Base-by-base conservation (phyloP, 2,113 vertebrate genomes). In the Entomyzon cyanotis region DNA sequence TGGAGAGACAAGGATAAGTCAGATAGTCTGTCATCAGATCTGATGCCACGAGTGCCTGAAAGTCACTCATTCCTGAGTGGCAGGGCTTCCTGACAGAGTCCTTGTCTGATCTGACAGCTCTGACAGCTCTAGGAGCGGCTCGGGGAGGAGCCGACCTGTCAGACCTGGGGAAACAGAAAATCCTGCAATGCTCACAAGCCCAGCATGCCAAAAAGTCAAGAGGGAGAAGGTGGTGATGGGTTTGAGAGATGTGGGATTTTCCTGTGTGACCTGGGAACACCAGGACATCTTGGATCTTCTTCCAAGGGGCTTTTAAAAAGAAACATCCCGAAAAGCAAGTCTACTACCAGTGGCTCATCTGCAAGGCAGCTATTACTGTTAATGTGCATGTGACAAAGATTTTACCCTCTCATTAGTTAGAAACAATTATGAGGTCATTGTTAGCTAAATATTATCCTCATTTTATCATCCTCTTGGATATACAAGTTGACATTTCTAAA, bases 391-490 rank as follows among this genome's bases (percentile, higher is more conserved):
- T 73, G 67, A 90, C 75, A 88, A 87, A 83, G 68, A 78, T 78
- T 84, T 86, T 81, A 86, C 35, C 11, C 12, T 94, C 52, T 87
- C 27, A 9, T 95, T 94, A 84, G 18, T 22, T 77, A 82, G 52
- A 33, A 84, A 67, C 68, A 56, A 58, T 71, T 89, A 90, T 67
- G 27, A 44, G 86, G 76, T 80, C 76, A 93, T 53, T 73, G 56
- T 53, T 87, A 86, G 21, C 35, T 93, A 93, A 94, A 92, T 70
- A 86, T 90, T 95, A 86, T 31, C 55, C 64, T 74, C 4, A 42
- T 77, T 88, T 94, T 81, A 86, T 86, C 59, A 70, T 80, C 20
- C 9, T 93, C n/a, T 60, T 77, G 35, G 44, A 78, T 81, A 89
- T 70, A 81, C 39, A 86, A 52, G 28, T 53, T 88, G 76, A 89